Conservation (phyloP, 2,113 vertebrate genomes). For the Mixornis gularis region DNA sequence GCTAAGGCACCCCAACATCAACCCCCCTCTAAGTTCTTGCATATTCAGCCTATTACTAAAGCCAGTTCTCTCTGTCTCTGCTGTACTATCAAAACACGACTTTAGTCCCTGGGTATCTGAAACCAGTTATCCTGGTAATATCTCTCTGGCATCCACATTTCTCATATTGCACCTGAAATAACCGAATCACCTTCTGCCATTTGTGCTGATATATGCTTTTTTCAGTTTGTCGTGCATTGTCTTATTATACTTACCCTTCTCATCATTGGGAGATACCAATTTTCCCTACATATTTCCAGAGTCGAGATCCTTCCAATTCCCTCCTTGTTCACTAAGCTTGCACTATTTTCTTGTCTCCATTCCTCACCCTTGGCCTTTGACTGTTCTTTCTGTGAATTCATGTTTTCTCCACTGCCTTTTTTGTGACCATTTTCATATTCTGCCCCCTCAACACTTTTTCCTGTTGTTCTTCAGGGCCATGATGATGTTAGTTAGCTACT, state of each 20-base stretch:
- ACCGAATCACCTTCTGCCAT: background rate
- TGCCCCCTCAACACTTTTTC: background rate
- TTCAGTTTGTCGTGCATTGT: background rate
- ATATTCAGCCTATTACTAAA: background rate
- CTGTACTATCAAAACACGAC: background rate
- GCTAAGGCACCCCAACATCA: background rate
- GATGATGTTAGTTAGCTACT: background rate
- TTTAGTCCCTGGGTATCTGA: background rate
- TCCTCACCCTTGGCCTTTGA: background rate
- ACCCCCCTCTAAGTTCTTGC: rapidly evolving
- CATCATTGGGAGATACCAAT: background rate
- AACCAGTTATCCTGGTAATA: background rate
- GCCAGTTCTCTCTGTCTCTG: background rate
- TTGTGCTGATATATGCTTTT: background rate
- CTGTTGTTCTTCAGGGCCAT: background rate
- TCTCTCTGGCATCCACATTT: background rate
- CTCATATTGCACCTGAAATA: background rate
- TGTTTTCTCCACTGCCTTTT: background rate
- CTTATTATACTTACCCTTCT: background rate
- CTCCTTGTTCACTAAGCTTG: background rate
- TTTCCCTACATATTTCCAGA: background rate
- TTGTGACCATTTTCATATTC: background rate
- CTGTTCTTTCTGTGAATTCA: background rate
- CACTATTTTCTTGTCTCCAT: background rate
- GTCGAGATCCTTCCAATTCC: background rate